These are phyloP conservation scores for Ametastegia equiseti DNA, from an alignment of 2,888 invertebrate species.

Conservation along the genomic window DNA sequence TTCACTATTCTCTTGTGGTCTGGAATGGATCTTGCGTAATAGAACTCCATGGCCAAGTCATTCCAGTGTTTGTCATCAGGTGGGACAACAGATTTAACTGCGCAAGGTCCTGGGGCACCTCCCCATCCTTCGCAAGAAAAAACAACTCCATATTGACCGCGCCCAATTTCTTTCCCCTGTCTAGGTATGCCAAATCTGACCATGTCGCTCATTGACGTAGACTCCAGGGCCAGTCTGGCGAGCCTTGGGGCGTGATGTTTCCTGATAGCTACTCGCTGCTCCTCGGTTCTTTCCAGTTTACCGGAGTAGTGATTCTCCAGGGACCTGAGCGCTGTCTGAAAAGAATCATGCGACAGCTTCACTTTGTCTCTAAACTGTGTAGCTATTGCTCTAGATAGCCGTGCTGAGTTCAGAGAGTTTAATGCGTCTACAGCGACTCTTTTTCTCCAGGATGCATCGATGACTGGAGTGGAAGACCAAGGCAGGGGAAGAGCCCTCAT, in stretches of 20 bases:
- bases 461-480: slow-evolving; percentile 78
- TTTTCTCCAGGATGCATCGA: slow-evolving; percentile 83
- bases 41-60: slow-evolving; percentile 94
- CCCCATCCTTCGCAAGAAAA: slow-evolving; percentile 87
- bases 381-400: slow-evolving; percentile 85
- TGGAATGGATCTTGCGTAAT: slow-evolving; percentile 91
- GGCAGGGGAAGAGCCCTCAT: slow-evolving; percentile 80
- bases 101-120: slow-evolving; percentile 86
- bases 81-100: slow-evolving; percentile 92
- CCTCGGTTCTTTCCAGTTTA: slow-evolving; percentile 88
- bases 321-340: slow-evolving; percentile 84
- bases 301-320: slow-evolving; percentile 85
- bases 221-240: slow-evolving; percentile 89
- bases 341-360: slow-evolving; percentile 87
- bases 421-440: slow-evolving; percentile 84
- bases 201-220: slow-evolving; percentile 89
- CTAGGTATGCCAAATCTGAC: slow-evolving; percentile 86
- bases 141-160: slow-evolving; percentile 94
- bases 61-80: slow-evolving; percentile 94
- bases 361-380: slow-evolving; percentile 87
- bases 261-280: slow-evolving; percentile 85
- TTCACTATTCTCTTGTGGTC: slow-evolving; percentile 88
- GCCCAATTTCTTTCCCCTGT: slow-evolving; percentile 83
- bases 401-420: slow-evolving; percentile 83
- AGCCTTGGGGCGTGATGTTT: slow-evolving; percentile 89